These are phyloP conservation scores for Adelosebastes latens DNA, from an alignment of 2,797 vertebrate genomes.

Conservation along the genomic window DNA sequence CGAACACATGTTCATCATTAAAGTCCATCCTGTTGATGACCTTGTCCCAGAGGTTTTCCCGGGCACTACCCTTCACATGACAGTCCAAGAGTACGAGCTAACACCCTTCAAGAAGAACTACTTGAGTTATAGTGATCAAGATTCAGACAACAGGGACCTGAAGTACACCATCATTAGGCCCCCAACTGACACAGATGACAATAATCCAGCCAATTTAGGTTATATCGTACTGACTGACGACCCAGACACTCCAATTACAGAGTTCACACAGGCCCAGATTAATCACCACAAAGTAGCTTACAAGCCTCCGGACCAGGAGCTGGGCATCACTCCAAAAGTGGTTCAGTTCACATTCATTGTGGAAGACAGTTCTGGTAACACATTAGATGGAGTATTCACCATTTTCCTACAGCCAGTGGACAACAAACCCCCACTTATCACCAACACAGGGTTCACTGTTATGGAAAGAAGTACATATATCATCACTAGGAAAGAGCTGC, in stretches of 20 bases:
- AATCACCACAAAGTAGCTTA: constrained; percentile 92
- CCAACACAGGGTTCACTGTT: constrained; percentile 86
- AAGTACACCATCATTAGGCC: constrained; percentile 85
- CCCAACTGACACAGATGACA: constrained; percentile 87
- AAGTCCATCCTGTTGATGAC: constrained; percentile 87
- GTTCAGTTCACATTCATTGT: constrained; percentile 89
- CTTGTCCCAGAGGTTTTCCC: constrained; percentile 82
- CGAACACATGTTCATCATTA: constrained; percentile 84
- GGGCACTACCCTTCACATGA: constrained; percentile 88
- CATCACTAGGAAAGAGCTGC: constrained; percentile 85
- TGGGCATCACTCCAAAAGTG: constrained; percentile 87
- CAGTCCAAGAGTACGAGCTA: constrained; percentile 88
- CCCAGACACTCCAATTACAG: constrained; percentile 77
- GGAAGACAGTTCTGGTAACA: constrained; percentile 88
- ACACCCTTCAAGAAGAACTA: constrained; percentile 86
- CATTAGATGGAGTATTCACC: constrained; percentile 85
- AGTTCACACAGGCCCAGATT: constrained; percentile 91
- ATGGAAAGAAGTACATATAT: constrained; percentile 82
- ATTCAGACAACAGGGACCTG: constrained; percentile 89
- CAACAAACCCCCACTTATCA: constrained; percentile 88
- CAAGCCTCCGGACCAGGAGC: constrained; percentile 86
- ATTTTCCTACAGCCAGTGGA: constrained; percentile 90
- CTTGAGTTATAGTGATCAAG: constrained; percentile 86
- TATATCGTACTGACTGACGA: constrained; percentile 86
- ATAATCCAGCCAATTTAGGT: constrained; percentile 83